Base-by-base conservation (phyloP, 1,140 invertebrate species). In the Oscheius sp. region DNA sequence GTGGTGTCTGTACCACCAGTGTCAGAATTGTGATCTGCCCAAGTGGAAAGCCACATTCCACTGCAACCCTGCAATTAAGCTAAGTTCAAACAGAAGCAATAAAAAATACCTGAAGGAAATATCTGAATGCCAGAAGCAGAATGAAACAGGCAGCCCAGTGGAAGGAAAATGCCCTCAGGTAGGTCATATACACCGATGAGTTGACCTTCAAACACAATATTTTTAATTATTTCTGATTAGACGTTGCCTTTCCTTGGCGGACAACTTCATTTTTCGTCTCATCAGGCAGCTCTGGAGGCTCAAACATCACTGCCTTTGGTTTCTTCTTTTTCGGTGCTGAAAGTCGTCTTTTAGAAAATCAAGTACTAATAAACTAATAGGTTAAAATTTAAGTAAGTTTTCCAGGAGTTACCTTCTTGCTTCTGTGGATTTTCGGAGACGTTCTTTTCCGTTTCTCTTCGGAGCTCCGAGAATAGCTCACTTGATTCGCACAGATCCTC, bases 381-480 rank as follows among this genome's bases (percentile, higher is more conserved):
- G 32, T n/a, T n/a, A n/a, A n/a, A n/a, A n/a, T n/a, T n/a, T n/a
- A n/a, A n/a, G n/a, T n/a, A n/a, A n/a, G n/a, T n/a, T n/a, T n/a
- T n/a, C n/a, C n/a, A 29, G 28, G 28, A 32, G 28, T 26, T 10
- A 32, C 23, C 15, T 62, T 29, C 3, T 31, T 29, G 28, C 26
- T 28, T 28, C 23, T 49, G 7, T 38, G n/a, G n/a, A n/a, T n/a
- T n/a, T n/a, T n/a, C n/a, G n/a, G n/a, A 35, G 15, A 20, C 45
- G 20, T 66, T 38, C 64, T 66, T 35, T 28, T 66, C 64, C n/a
- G 18, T 66, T 59, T 66, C 64, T 29, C 64, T 15, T 49, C 26
- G 13, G 13, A 66, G 13, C 18, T 63, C 36, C 7, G 64, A 66
- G 31, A 66, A 66, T n/a, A 26, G 18, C 28, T 49, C 64, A 29